Evolutionary conservation across 92 coral and sea anemone species (phyloP).

Genomic region (Micromussa lordhowensis): DNA sequence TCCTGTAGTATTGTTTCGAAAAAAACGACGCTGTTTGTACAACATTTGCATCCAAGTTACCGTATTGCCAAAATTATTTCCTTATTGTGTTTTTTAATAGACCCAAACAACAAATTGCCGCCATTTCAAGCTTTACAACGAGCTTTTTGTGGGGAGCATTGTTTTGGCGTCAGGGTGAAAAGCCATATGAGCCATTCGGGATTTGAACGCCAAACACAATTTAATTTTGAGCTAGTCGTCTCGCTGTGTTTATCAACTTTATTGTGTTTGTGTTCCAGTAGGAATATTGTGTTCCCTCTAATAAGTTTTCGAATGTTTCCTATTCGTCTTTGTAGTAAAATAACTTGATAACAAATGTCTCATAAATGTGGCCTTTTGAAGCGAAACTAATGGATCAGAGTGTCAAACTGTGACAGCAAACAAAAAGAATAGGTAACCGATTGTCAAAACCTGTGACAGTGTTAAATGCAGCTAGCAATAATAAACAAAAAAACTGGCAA

Average conservation of each 20-base stretch:
- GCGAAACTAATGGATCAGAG: neutral
- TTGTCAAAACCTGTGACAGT: neutral
- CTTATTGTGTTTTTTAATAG: neutral
- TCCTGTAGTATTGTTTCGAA: neutral
- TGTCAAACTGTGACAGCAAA: constrained; percentile 2
- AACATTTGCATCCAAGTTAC: neutral
- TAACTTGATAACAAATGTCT: neutral
- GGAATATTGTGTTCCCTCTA: neutral
- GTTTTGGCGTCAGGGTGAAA: neutral
- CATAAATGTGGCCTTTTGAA: neutral
- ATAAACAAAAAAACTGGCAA: neutral
- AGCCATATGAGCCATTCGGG: neutral
- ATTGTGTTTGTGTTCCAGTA: neutral
- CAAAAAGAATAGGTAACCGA: neutral
- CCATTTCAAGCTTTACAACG: neutral
- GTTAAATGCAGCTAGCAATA: neutral
- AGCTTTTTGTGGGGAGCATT: neutral
- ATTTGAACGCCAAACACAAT: neutral
- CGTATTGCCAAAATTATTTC: neutral
- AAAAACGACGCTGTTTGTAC: neutral
- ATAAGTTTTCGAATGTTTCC: neutral
- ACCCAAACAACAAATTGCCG: neutral
- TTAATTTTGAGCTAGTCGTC: neutral
- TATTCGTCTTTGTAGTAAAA: neutral
- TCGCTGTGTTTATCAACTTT: constrained; percentile 1